These are phyloP conservation scores for Ypsolopha sequella DNA, from an alignment of 2,888 invertebrate genomes.

Conservation along the genomic window DNA sequence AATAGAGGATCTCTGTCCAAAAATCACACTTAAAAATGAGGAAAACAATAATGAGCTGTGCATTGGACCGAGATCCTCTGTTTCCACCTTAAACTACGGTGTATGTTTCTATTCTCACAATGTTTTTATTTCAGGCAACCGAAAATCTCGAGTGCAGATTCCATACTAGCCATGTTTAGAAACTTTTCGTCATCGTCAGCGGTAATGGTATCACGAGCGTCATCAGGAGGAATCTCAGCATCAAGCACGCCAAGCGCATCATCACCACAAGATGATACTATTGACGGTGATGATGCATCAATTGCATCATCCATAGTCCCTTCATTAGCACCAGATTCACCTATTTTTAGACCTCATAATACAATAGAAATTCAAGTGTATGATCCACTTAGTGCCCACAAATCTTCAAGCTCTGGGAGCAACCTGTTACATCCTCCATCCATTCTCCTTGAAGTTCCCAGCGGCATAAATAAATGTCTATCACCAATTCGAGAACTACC, in stretches of 20 bases:
- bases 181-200: constrained; percentile 78
- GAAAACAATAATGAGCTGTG: too few relatives aligned
- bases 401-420: constrained; percentile 60
- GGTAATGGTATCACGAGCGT: constrained; percentile 69
- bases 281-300: constrained; percentile 79
- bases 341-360: constrained; percentile 54
- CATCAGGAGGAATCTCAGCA: constrained; percentile 74
- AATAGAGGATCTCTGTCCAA: too few relatives aligned
- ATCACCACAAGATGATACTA: constrained; percentile 80
- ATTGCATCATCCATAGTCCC: constrained; percentile 74
- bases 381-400: constrained; percentile 77
- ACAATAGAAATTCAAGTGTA: constrained; percentile 69
- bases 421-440: constrained; percentile 80
- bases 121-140: constrained; percentile 43
- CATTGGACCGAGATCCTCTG: too few relatives aligned
- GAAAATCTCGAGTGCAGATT: constrained; percentile 83
- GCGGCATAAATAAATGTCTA: constrained; percentile 80
- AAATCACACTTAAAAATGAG: too few relatives aligned
- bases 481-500: constrained; percentile 85
- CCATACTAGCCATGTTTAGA: constrained; percentile 82
- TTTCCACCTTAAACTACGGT: too few relatives aligned
- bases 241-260: constrained; percentile 81
- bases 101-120: too few relatives aligned
- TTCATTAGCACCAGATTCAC: constrained; percentile 75
- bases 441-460: constrained; percentile 82